Conservation (phyloP, 2,797 vertebrate genomes). For the Cephalopachus bancanus region DNA sequence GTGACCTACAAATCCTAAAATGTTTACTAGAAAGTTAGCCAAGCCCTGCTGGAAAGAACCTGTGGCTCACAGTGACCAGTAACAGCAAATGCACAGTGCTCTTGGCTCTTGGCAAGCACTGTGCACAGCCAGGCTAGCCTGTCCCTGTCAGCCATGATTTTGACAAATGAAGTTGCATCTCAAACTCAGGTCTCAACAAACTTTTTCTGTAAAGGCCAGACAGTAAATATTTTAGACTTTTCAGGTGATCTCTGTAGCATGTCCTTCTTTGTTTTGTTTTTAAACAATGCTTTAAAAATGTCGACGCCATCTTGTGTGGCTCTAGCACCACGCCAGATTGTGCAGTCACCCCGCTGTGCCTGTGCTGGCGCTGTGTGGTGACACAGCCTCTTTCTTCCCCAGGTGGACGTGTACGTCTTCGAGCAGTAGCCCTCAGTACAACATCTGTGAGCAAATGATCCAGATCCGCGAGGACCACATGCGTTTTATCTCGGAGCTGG, state of each 20-base stretch:
- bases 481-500: slow-evolving; percentile 99
- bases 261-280: neutral
- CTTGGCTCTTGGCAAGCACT: neutral
- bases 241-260: neutral
- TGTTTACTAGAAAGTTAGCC: neutral
- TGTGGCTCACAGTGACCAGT: neutral
- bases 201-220: neutral
- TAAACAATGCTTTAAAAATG: neutral
- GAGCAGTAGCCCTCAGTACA: slow-evolving; percentile 98
- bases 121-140: neutral
- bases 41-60: neutral
- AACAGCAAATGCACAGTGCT: rapidly evolving
- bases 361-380: neutral
- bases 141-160: neutral
- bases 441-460: slow-evolving; percentile 99
- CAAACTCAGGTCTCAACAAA: neutral
- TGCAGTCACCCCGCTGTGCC: too few relatives aligned
- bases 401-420: slow-evolving; percentile 97
- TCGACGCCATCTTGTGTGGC: neutral
- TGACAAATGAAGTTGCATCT: neutral
- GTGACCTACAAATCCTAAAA: neutral
- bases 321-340: neutral
- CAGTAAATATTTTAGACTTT: neutral
- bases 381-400: neutral
- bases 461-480: slow-evolving; percentile 99